phyloP scores from a whole-genome alignment of 2,888 invertebrate species.

The Thera obeliscata region DNA sequence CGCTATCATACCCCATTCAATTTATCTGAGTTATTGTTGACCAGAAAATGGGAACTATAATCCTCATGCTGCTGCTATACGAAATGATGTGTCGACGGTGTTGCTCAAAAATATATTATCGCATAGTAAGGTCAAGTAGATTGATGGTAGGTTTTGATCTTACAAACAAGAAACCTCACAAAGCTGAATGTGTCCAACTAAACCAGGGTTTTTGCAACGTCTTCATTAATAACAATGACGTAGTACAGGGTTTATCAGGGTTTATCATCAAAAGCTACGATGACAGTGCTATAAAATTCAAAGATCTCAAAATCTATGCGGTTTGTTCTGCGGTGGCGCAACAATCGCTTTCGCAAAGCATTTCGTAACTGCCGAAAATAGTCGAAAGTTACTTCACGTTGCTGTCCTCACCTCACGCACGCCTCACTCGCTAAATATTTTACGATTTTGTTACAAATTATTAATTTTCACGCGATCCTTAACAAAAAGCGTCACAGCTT shows the following conservation, averaged over 20 bases:
- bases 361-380: slow-evolving; percentile 76
- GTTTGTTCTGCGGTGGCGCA: slow-evolving; percentile 51
- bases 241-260: background rate
- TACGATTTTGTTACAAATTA: slow-evolving; percentile 40
- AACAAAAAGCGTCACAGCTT: background rate
- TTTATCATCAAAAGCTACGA: background rate
- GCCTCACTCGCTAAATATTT: slow-evolving; percentile 42
- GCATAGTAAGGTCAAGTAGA: background rate
- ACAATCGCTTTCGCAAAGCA: slow-evolving; percentile 74
- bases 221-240: background rate
- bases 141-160: background rate
- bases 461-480: slow-evolving; percentile 30
- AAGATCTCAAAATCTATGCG: slow-evolving; percentile 50
- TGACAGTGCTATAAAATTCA: slow-evolving; percentile 9
- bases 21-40: background rate
- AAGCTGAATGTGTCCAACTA: background rate
- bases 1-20: background rate
- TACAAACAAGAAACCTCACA: background rate
- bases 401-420: slow-evolving; percentile 61
- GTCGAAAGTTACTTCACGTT: slow-evolving; percentile 71
- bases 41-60: background rate
- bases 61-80: no score
- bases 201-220: background rate
- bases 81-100: no score
- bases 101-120: no score